phyloP scores from a whole-genome alignment of 35 echinoderm and acorn worm genomes.

The Amphiura filiformis region DNA sequence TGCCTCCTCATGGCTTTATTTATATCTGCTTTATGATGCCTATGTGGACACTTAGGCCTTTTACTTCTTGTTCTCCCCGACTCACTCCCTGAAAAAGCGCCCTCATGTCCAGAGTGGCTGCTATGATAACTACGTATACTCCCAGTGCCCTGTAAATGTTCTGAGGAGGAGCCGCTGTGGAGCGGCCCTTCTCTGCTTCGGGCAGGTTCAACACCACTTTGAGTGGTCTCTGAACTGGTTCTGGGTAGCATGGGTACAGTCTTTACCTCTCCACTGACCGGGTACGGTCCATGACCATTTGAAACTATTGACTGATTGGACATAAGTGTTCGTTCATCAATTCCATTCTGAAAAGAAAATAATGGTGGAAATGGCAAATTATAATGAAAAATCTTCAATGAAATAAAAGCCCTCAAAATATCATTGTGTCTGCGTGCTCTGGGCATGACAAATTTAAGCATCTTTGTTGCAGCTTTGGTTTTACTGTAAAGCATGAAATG shows the following conservation, averaged over 20 bases:
- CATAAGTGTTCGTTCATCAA: conserved; percentile 1
- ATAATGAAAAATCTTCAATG: no score
- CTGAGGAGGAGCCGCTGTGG: background rate
- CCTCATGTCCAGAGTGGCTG: background rate
- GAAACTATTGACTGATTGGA: background rate
- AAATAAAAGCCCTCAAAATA: no score
- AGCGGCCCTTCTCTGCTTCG: background rate
- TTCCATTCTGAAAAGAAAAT: conserved; percentile 12
- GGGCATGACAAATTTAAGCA: no score
- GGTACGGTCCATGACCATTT: background rate
- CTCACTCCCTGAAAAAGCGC: background rate
- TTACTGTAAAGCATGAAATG: no score
- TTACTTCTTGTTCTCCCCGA: conserved; percentile 9
- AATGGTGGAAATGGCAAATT: background rate
- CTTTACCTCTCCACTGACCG: background rate
- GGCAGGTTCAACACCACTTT: background rate
- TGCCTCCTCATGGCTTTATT: background rate
- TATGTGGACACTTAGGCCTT: conserved; percentile 22
- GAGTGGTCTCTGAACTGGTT: conserved; percentile 15
- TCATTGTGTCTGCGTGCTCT: no score
- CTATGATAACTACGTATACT: conserved; percentile 1
- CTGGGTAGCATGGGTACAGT: background rate
- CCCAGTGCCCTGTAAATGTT: background rate
- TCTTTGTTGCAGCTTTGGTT: no score
- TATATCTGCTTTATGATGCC: conserved; percentile 24